Base-by-base conservation (phyloP, 2,888 invertebrate species). In the Apamea sordens region DNA sequence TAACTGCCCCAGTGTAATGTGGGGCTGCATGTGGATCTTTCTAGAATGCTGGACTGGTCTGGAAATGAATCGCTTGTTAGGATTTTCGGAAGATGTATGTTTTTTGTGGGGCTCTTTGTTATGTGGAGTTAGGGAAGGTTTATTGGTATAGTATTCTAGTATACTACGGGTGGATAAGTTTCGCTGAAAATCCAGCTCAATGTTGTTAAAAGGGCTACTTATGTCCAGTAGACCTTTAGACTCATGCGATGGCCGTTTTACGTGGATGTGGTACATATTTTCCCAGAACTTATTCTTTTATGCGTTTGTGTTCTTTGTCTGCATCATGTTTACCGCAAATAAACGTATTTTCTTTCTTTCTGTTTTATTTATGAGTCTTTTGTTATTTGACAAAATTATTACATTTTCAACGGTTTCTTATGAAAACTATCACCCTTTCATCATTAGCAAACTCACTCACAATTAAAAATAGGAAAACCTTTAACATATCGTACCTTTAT, bases 1-100 rank as follows among this genome's bases (percentile, higher is more conserved):
- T 91, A 90, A 83, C 86, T 81, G 76, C 68, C 73, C 80, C 70
- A 85, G 70, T 79, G 79, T 82, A 80, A 84, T 83, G 73, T 77
- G 21, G 73, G 72, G 79, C 78, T 77, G 68, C 72, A 82, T 82
- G 78, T 85, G 82, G 69, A 79, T 82, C 74, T 78, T 89, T 78
- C 77, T 72, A 77, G 79, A 71, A 71, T 72, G 36, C 75, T 75
- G 44, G 73, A 74, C 59, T 82, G 53, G 56, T 63, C 69, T 56
- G 5, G 64, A 63, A 82, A 82, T 74, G 41, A 73, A 76, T 78
- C 56, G 47, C 59, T 77, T 53, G 64, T 74, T 61, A 71, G 72
- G 64, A 73, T 76, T 84, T 75, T 67, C n/a, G 41, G 21, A n/a
- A 68, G 53, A 79, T 71, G 44, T 59, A 63, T 65, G 76, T 24